Percentiles rank a stretch among this genome's conserved stretches.
phyloP scores from a whole-genome alignment of 2,797 vertebrate genomes.

The Euphonia xanthogaster region DNA sequence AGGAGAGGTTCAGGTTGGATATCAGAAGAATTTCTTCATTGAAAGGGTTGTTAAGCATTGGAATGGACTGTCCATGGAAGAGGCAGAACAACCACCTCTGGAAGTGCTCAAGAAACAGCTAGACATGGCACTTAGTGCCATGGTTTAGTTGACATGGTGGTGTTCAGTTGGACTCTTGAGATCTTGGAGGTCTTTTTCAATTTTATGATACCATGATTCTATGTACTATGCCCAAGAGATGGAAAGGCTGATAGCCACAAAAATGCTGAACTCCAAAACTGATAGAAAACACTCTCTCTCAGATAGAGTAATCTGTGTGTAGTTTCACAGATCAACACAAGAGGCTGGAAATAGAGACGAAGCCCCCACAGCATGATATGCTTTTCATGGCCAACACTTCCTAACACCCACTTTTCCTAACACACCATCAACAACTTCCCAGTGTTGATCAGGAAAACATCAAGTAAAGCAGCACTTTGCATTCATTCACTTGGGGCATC shows the following conservation, averaged over 20 bases:
- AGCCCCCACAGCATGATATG: rapidly evolving
- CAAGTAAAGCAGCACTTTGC: constrained; percentile 43
- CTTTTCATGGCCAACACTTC: not conserved
- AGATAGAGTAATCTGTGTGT: not conserved
- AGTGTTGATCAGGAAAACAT: not conserved
- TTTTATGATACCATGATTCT: not conserved
- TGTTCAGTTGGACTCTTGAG: not conserved
- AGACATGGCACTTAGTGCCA: not conserved
- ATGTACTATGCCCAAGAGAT: not conserved
- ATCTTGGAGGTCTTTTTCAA: not conserved
- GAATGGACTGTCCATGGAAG: not conserved
- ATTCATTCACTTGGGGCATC: constrained; percentile 9
- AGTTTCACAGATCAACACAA: not conserved
- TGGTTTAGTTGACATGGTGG: not conserved
- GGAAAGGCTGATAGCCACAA: not conserved
- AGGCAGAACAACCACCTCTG: not conserved
- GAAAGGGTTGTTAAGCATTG: not conserved
- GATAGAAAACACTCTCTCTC: not conserved
- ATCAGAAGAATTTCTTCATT: not conserved
- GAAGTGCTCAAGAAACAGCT: not conserved
- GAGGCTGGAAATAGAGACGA: not conserved
- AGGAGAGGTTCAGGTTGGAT: not conserved
- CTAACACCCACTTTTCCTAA: not conserved
- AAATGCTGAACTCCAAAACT: not conserved
- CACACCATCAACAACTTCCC: not conserved